These are phyloP conservation scores for Epirrhoe tristata DNA, from an alignment of 2,888 invertebrate species.

Conservation along the genomic window DNA sequence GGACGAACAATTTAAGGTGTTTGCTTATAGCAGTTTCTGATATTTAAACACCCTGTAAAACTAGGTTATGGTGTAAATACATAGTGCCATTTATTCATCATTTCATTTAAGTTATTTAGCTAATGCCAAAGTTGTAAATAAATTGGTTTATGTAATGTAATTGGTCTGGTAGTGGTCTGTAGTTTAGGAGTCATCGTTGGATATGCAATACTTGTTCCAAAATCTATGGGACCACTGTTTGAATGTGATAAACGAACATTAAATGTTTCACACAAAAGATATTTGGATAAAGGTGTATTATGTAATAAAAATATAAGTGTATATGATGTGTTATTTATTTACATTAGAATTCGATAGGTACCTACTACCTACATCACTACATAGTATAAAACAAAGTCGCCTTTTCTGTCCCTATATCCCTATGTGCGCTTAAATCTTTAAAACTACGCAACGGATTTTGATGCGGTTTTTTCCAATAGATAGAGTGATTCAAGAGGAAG, in stretches of 20 bases:
- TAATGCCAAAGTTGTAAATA: conserved; percentile 83
- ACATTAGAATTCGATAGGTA: not conserved
- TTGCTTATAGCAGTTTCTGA: conserved; percentile 20
- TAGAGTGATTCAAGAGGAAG: too few species aligned
- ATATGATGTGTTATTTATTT: conserved; percentile 29
- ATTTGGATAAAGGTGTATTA: conserved; percentile 57
- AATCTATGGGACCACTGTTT: conserved; percentile 48
- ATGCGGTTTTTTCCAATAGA: too few species aligned
- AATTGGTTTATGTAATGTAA: conserved; percentile 38
- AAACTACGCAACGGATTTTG: too few species aligned
- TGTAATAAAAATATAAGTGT: conserved; percentile 44
- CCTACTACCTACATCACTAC: conserved; percentile 1
- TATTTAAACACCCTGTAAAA: conserved; percentile 9
- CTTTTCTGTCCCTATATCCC: too few species aligned
- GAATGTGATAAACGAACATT: conserved; percentile 57
- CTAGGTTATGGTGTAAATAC: conserved; percentile 60
- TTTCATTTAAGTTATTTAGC: conserved; percentile 61
- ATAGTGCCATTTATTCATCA: conserved; percentile 71
- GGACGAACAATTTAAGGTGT: not conserved
- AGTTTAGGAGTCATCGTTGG: conserved; percentile 41
- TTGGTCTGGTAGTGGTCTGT: conserved; percentile 57
- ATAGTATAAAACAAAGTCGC: conserved; percentile 5
- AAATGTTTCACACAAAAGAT: conserved; percentile 46
- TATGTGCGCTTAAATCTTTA: too few species aligned
- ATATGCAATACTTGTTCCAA: conserved; percentile 48